Evolutionary conservation across 2,888 invertebrate genomes (phyloP).

Genomic region (Myopa testacea): DNA sequence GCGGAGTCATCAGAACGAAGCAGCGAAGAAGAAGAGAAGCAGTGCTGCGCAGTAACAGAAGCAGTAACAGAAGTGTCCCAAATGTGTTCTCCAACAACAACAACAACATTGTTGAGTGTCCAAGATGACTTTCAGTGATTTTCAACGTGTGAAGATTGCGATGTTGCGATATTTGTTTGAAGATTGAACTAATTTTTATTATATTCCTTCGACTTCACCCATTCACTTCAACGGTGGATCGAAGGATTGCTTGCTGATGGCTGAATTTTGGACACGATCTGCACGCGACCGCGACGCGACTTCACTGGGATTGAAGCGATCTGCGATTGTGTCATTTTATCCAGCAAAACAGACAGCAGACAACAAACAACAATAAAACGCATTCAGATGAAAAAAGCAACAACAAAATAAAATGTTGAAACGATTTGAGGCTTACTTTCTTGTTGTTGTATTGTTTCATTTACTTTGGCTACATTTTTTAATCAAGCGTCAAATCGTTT

Average conservation of each 20-base stretch:
- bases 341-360: background rate
- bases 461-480: too few species aligned
- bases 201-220: background rate
- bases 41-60: constrained; percentile 3
- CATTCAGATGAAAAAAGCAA: too few species aligned
- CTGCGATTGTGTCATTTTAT: constrained; percentile 18
- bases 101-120: constrained; percentile 8
- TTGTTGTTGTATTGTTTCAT: background rate
- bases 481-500: too few species aligned
- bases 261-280: background rate
- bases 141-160: background rate
- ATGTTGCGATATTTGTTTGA: background rate
- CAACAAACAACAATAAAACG: background rate
- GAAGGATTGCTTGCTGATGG: background rate
- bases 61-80: constrained; percentile 40
- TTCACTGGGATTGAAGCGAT: background rate
- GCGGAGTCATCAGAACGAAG: constrained; percentile 28
- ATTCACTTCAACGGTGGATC: background rate
- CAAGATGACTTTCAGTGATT: constrained; percentile 27
- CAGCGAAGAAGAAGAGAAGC: background rate
- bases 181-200: constrained; percentile 13
- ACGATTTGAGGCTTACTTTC: too few species aligned
- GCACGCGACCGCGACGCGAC: constrained; percentile 14
- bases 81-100: background rate
- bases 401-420: too few species aligned